These are phyloP conservation scores for Epinephelus coioides DNA, from an alignment of 2,797 vertebrate species.

Conservation along the genomic window DNA sequence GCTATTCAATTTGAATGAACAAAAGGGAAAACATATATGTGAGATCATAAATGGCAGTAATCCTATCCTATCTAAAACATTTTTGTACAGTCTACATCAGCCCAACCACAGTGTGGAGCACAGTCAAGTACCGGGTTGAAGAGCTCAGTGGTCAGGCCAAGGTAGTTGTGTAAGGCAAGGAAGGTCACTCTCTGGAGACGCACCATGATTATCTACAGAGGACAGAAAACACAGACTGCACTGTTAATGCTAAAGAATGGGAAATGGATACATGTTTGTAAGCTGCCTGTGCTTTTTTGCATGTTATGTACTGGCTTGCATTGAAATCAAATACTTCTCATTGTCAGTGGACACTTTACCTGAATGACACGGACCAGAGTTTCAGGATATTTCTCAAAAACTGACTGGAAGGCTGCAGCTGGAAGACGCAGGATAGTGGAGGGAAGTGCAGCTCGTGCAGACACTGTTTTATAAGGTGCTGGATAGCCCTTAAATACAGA, in stretches of 20 bases:
- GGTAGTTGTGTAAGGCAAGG: slow-evolving; percentile 95
- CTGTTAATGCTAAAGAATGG: too few relatives aligned
- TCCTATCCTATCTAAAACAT: neutral
- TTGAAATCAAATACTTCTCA: neutral
- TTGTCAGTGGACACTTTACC: slow-evolving; percentile 78
- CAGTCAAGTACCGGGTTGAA: slow-evolving; percentile 88
- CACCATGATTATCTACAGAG: slow-evolving; percentile 95
- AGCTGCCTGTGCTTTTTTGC: neutral
- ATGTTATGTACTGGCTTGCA: neutral
- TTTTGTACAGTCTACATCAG: neutral
- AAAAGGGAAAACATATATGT: neutral
- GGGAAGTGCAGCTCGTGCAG: slow-evolving; percentile 88
- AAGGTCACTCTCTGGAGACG: slow-evolving; percentile 96
- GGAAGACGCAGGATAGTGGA: slow-evolving; percentile 92
- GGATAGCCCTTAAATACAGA: slow-evolving; percentile 87
- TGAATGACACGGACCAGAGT: slow-evolving; percentile 94
- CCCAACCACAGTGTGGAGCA: neutral
- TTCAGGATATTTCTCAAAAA: slow-evolving; percentile 96
- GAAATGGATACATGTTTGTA: neutral
- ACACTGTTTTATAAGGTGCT: slow-evolving; percentile 94
- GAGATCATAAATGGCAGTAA: neutral
- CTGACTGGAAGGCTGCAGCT: slow-evolving; percentile 90
- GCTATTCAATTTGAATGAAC: neutral
- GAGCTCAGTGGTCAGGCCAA: slow-evolving; percentile 96
- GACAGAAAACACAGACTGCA: neutral